Evolutionary conservation across 1,140 invertebrate species (phyloP), one percentile per base, ranked within the genome.

Genomic region (Stegodyphus mimosarum): DNA sequence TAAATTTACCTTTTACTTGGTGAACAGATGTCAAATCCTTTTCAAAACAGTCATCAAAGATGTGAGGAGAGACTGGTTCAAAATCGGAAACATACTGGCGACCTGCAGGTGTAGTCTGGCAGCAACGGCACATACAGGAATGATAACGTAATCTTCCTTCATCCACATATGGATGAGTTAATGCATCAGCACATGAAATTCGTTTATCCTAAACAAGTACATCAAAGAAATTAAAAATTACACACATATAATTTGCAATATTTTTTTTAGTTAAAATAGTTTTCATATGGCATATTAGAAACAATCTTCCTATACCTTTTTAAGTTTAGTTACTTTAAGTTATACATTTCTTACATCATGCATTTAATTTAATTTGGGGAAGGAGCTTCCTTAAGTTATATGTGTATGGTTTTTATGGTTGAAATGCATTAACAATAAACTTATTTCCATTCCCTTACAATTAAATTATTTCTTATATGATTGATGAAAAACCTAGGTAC

Each of bases 51-150:
- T 98, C 97, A 90, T 97, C 96, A 91, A 99, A 99, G 72, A 95
- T 93, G 90, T 95, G 94, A 52, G 94, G 93, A 71, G 97, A 95
- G 71, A 94, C 93, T 17, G 97, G 97, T 91, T 99, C 98, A 89
- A 99, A 96, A 90, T 99, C 97, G 49, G 93, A 92, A 79, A 96
- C 96, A 91, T 98, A 99, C 90, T 97, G 95, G 83, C 98, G 92
- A 72, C 90, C 90, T 18, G 94, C 94, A 87, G 93, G 93, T 53
- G 93, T 93, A 83, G 93, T 94, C 15, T 86, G 87, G 92, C 98
- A 99, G 91, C 98, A 99, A 89, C 95, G 95, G 92, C 98, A 99
- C 98, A 99, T 99, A 91, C 98, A 99, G 67, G 98, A 99, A 92
- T 99, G 98, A 92, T 99, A 99, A 88, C 98, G 94, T 87, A 99